A percentile compares a stretch with the other conserved stretches of the same genome.
These are phyloP conservation scores for Pterobdella sp. DNA, from an alignment of 2,888 invertebrate genomes.

Conservation along the genomic window DNA sequence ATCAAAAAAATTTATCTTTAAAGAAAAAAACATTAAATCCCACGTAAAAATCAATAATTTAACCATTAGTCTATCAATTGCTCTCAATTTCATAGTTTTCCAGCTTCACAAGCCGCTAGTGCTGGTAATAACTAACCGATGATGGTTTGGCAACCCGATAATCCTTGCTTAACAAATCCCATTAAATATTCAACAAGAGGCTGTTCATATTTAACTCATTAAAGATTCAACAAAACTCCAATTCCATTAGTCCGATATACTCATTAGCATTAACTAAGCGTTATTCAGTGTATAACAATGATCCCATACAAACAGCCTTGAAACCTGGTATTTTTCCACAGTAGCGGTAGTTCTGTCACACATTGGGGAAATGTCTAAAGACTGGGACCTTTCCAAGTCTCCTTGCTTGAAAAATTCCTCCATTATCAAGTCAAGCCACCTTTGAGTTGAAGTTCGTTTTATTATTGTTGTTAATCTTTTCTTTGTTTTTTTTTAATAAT, in stretches of 20 bases:
- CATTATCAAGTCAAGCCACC: conserved; percentile 90
- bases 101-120: too few species aligned
- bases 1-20: background rate
- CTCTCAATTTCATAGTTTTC: background rate
- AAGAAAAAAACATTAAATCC: background rate
- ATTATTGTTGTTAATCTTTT: too few species aligned
- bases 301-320: background rate
- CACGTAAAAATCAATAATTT: background rate
- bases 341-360: conserved; percentile 93
- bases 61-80: background rate
- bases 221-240: background rate
- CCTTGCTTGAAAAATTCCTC: conserved; percentile 98
- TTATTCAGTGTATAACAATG: background rate
- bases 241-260: too few species aligned
- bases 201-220: background rate
- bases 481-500: too few species aligned
- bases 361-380: conserved; percentile 97
- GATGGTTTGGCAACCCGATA: too few species aligned
- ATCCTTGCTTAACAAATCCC: too few species aligned
- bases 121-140: too few species aligned
- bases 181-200: too few species aligned
- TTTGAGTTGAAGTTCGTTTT: too few species aligned
- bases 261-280: background rate
- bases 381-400: conserved; percentile 84
- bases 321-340: conserved; percentile 80